Evolutionary conservation across 2,113 vertebrate species (phyloP).

Genomic region (Arothron firmamentum): DNA sequence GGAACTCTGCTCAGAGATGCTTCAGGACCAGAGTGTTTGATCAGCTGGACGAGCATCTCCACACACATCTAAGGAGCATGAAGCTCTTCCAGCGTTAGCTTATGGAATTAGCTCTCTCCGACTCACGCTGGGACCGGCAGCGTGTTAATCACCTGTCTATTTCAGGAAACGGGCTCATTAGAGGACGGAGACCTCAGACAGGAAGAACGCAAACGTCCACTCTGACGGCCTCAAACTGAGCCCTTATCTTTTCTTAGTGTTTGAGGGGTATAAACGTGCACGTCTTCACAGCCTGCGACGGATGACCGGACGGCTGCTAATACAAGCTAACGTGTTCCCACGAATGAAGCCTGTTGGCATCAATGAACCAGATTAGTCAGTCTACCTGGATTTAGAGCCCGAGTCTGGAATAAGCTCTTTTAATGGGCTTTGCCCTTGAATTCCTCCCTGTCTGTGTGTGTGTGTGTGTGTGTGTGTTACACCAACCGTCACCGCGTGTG

Average conservation of each 20-base stretch:
- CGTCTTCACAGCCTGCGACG: no score
- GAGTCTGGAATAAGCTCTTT: not conserved
- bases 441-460: not conserved
- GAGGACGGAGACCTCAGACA: constrained; percentile 40
- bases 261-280: not conserved
- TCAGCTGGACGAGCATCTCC: not conserved
- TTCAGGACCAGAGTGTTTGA: not conserved
- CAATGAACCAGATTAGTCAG: not conserved
- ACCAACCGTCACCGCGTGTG: no score
- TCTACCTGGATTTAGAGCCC: not conserved
- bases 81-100: constrained; percentile 31
- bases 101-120: constrained; percentile 48
- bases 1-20: no score
- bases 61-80: constrained; percentile 9
- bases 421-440: not conserved
- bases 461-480: no score
- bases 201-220: constrained; percentile 34
- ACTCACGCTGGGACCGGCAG: constrained; percentile 29
- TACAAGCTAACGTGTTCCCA: no score
- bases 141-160: constrained; percentile 62
- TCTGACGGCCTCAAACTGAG: no score
- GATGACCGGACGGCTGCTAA: no score
- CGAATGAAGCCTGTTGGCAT: not conserved
- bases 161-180: constrained; percentile 57
- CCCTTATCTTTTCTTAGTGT: not conserved